phyloP scores from a whole-genome alignment of 1,140 invertebrate genomes.

The Zelostemma sp. region DNA sequence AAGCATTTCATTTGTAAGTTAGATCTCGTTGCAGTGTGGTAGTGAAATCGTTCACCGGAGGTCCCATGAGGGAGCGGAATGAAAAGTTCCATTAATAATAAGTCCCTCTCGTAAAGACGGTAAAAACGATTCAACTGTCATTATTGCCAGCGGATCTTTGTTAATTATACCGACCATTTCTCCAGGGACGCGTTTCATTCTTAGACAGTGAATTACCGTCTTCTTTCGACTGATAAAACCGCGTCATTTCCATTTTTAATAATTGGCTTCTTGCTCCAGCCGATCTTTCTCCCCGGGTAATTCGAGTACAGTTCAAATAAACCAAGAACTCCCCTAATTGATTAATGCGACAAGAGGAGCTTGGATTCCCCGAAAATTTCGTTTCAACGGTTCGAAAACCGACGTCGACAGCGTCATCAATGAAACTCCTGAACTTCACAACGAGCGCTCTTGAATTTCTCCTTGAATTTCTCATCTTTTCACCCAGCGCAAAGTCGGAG shows the following conservation, averaged over 20 bases:
- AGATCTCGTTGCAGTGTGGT: conserved; percentile 31
- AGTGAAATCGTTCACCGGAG: conserved; percentile 21
- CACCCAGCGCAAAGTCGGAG: not conserved
- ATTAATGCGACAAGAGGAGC: not conserved
- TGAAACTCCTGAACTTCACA: no score
- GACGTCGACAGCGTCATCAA: no score
- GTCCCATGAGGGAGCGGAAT: conserved; percentile 20
- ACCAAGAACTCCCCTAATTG: conserved; percentile 2
- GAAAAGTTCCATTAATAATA: conserved; percentile 48
- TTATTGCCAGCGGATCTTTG: conserved; percentile 30
- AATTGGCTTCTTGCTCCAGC: conserved; percentile 16
- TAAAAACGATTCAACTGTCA: conserved; percentile 34
- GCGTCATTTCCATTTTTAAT: conserved; percentile 33
- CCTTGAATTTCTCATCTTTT: no score
- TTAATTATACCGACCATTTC: conserved; percentile 41
- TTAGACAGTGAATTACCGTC: conserved; percentile 29
- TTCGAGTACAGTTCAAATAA: not conserved
- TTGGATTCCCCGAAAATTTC: not conserved
- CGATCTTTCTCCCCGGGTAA: not conserved
- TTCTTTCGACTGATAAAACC: conserved; percentile 26
- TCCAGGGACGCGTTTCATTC: conserved; percentile 15
- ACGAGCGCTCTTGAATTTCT: no score
- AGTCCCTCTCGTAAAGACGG: conserved; percentile 23
- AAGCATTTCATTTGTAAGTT: conserved; percentile 49
- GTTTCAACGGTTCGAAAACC: no score